Conservation (phyloP, 2,797 vertebrate species). For the Tamandua tetradactyla region DNA sequence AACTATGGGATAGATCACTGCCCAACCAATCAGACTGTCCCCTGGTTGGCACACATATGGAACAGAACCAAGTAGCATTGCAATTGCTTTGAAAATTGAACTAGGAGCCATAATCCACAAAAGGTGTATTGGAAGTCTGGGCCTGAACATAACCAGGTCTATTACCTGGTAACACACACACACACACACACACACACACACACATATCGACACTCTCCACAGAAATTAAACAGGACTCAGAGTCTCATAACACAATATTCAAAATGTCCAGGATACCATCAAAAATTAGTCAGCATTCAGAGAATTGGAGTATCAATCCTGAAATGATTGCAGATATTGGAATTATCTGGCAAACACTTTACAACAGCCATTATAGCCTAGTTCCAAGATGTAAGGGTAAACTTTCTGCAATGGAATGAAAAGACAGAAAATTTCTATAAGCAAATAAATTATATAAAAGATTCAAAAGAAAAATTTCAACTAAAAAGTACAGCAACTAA, state of each 20-base stretch:
- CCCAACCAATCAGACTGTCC: not conserved
- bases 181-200: not conserved
- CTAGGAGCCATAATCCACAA: not conserved
- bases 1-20: not conserved
- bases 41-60: not conserved
- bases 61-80: not conserved
- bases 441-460: not conserved
- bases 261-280: not conserved
- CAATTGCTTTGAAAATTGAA: not conserved
- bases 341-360: not conserved
- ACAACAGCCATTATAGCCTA: not conserved
- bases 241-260: not conserved
- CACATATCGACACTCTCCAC: not conserved
- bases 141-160: not conserved
- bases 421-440: not conserved
- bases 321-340: not conserved
- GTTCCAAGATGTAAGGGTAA: not conserved
- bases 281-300: not conserved
- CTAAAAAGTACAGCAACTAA: not conserved
- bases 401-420: not conserved
- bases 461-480: not conserved
- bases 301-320: not conserved
- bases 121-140: not conserved
- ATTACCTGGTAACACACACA: not conserved
- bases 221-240: not conserved